Percentiles rank a stretch among this genome's conserved stretches.
Conservation (phyloP, 1,140 invertebrate genomes). For the Trinorchestia longiramus region DNA sequence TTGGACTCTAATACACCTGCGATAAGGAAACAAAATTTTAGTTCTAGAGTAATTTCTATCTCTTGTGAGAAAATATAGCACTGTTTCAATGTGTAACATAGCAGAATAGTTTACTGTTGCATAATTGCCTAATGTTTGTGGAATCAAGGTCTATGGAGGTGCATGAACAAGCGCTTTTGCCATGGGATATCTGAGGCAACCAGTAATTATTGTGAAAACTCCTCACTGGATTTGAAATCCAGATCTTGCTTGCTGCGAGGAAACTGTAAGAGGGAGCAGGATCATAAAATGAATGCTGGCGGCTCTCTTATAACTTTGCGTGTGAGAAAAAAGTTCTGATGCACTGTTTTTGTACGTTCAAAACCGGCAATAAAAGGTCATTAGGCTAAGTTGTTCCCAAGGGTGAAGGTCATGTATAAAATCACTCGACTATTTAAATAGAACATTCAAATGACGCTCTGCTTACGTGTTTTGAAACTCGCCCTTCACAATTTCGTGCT, state of each 20-base stretch:
- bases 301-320: background rate
- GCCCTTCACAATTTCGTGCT: too few species aligned
- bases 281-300: background rate
- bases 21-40: too few species aligned
- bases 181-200: background rate
- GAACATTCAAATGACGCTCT: background rate
- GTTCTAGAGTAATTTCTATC: background rate
- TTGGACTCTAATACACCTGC: too few species aligned
- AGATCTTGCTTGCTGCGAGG: background rate
- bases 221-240: background rate
- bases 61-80: background rate
- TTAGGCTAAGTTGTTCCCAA: background rate
- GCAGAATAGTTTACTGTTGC: background rate
- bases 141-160: background rate
- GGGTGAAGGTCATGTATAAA: background rate
- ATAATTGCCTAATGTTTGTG: background rate
- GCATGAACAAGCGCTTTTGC: background rate
- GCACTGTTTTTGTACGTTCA: background rate
- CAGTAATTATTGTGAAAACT: background rate
- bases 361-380: background rate
- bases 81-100: background rate
- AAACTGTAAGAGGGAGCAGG: background rate
- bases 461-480: background rate
- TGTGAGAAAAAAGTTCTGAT: background rate
- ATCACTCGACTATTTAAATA: background rate